phyloP scores from a whole-genome alignment of 2,113 vertebrate genomes.

The Ovibos moschatus region DNA sequence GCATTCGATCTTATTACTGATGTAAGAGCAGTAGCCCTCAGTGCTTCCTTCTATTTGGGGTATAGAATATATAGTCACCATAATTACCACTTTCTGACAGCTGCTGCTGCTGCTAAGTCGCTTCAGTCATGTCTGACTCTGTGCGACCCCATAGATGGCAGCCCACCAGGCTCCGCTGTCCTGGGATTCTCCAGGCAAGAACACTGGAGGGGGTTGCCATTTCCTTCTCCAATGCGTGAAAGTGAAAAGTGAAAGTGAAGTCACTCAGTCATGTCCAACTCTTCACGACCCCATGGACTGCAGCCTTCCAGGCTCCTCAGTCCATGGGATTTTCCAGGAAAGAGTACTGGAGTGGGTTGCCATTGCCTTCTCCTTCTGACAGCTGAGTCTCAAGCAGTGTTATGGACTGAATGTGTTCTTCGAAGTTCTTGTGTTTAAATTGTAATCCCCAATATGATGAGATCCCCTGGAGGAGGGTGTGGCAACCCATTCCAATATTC shows the following conservation, averaged over 20 bases:
- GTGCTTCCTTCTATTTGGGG: not conserved
- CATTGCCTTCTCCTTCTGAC: not conserved
- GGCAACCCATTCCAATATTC: not conserved
- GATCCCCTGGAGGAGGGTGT: not conserved
- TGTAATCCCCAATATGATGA: not conserved
- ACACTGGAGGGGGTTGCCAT: no score
- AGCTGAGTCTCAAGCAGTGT: not conserved
- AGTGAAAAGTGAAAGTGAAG: no score
- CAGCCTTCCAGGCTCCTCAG: no score
- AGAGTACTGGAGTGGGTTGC: no score
- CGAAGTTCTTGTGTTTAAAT: not conserved
- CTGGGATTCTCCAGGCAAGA: not conserved
- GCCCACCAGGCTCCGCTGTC: no score
- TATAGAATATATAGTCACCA: not conserved
- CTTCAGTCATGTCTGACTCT: not conserved
- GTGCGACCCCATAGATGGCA: no score
- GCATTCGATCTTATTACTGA: not conserved
- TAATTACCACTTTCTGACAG: not conserved
- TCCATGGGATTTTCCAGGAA: no score
- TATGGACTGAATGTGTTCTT: not conserved
- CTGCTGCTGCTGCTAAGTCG: not conserved
- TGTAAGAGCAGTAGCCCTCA: not conserved
- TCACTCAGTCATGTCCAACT: no score
- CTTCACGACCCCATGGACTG: rapidly evolving
- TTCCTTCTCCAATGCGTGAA: no score